Base-by-base conservation (phyloP, 1,140 invertebrate genomes). In the Neodiprion pinetum region DNA sequence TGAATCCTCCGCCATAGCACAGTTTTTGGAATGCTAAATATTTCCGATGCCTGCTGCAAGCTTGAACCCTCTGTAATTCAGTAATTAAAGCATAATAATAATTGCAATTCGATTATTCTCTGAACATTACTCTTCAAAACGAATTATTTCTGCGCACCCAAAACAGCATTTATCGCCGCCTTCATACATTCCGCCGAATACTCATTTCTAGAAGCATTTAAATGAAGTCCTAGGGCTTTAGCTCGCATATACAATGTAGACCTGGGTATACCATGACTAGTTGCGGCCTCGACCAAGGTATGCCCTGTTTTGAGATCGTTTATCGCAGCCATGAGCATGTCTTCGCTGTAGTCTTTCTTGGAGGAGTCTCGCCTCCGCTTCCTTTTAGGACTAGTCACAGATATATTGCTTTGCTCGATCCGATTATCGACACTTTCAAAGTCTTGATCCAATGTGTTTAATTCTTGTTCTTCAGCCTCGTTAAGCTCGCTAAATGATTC, bases 1-100 rank as follows among this genome's bases (percentile, higher is more conserved):
- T 90, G 90, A 70, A 92, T 90, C 72, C 90, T 82, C 72, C 91
- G 83, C 91, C 91, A 92, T 23, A 92, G 80, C 4, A 92, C 91
- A 11, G 91, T 92, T 83, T 92, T 92, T 12, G 91, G 91, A 78
- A 92, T 91, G 70, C 88, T 86, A 74, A 83, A 91, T 73, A 89
- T 87, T 79, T 88, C 87, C 40, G 89, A 84, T 23, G 89, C 88
- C 72, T 87, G 84, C 76, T 90, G 88, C 47, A 90, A 81, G 74
- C 89, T 90, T 14, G 88, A 83, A 65, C 89, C 89, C 71, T 77
- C 88, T 89, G 71, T 12, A 72, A 65, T 49, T 69, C 68, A 40
- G 70, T 72, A 49, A 50, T 48, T 40, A 61, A 50, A 69, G 2
- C 11, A 65, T 70, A 49, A 70, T 49, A 50, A 71, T 65, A 73